These are phyloP conservation scores for Drosophila aff. DNA, from an alignment of 1,140 invertebrate genomes.

Conservation along the genomic window DNA sequence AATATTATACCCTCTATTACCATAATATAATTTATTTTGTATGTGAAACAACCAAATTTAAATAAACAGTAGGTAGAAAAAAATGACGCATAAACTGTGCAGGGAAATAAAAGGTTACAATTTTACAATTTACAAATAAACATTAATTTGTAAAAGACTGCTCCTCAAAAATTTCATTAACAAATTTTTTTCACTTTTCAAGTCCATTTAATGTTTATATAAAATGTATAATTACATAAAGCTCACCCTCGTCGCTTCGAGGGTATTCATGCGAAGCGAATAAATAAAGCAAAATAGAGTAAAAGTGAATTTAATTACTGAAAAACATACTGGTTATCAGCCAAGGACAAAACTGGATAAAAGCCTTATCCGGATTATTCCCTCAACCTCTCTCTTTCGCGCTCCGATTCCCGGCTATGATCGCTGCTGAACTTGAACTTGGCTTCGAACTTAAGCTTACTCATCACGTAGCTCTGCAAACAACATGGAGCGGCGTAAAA, in stretches of 20 bases:
- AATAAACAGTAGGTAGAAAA: too few species aligned
- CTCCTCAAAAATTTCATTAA: background rate
- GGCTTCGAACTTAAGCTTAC: slow-evolving; percentile 41
- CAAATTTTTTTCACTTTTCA: background rate
- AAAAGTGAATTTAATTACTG: slow-evolving; percentile 37
- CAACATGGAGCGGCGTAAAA: slow-evolving; percentile 7
- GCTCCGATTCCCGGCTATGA: slow-evolving; percentile 12
- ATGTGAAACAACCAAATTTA: background rate
- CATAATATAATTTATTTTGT: background rate
- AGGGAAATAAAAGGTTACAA: too few species aligned
- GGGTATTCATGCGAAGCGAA: background rate
- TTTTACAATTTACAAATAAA: too few species aligned
- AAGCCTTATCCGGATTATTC: background rate
- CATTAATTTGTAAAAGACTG: background rate
- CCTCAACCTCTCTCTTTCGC: background rate
- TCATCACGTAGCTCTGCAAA: slow-evolving; percentile 23
- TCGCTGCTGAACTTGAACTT: slow-evolving; percentile 46
- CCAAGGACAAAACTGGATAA: slow-evolving; percentile 40
- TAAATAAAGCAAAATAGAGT: slow-evolving; percentile 15
- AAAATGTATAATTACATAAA: too few species aligned
- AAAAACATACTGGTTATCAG: slow-evolving; percentile 40
- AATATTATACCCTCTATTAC: background rate
- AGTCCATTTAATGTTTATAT: background rate
- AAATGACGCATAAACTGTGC: too few species aligned
- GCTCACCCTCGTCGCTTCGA: background rate